Percentiles rank a stretch among this genome's conserved stretches.
phyloP scores from a whole-genome alignment of 2,113 vertebrate genomes.

The Ptychochromis oligacanthus region DNA sequence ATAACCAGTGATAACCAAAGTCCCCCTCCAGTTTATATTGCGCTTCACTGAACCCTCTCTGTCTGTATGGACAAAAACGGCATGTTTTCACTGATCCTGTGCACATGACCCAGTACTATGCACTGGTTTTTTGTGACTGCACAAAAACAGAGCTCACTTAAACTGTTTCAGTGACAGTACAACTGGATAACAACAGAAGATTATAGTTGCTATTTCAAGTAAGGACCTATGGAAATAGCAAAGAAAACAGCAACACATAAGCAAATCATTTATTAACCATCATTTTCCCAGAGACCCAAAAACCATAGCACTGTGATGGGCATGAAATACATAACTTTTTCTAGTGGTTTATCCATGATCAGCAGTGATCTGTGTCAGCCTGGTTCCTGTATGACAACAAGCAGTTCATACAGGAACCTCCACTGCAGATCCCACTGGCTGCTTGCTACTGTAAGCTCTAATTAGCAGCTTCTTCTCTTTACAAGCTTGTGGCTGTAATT shows the following conservation, averaged over 20 bases:
- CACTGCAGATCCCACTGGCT: conserved; percentile 42
- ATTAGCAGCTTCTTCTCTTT: conserved; percentile 28
- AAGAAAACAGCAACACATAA: neutral
- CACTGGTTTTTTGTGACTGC: neutral
- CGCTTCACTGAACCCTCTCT: neutral
- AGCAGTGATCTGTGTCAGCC: conserved; percentile 29
- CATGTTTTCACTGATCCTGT: conserved; percentile 5
- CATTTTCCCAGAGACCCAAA: neutral
- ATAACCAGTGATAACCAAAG: neutral
- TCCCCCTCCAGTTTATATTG: neutral
- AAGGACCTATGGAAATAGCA: neutral
- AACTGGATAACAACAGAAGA: neutral
- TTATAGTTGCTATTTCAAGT: neutral
- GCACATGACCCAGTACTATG: neutral
- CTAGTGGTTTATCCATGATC: neutral
- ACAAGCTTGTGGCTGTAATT: conserved; percentile 20
- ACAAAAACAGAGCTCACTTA: conserved; percentile 1
- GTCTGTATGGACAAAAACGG: neutral
- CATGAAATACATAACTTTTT: conserved; percentile 4
- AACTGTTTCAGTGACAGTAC: neutral
- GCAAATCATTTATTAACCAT: neutral
- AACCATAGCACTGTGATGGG: neutral
- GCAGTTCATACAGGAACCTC: conserved; percentile 46
- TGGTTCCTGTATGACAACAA: conserved; percentile 53
- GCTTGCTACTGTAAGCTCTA: conserved; percentile 43